Evolutionary conservation across 2,113 vertebrate species (phyloP), one percentile per base, ranked within the genome.

Genomic region (Psettodes erumei): DNA sequence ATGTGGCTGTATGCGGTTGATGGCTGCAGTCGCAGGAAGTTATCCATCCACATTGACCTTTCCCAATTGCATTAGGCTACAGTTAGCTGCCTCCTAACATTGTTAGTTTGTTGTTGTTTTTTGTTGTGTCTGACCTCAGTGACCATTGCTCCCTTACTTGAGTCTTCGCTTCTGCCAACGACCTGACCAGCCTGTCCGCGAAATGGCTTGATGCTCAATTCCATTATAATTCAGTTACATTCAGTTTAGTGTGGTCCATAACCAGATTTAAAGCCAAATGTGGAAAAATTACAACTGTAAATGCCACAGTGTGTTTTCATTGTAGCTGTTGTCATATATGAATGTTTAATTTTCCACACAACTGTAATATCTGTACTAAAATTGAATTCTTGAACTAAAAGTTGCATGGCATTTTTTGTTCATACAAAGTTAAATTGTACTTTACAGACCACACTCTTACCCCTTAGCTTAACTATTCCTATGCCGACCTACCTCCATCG

Each of bases 1-100:
- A 18, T 71, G 56, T 6, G 48, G 21, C 53, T 50, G 30, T 45
- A 8, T 59, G 35, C 59, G 45, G 43, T 58, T 19, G 61, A 65
- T 72, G 69, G 50, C 60, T 56, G 56, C 38, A 15, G n/a, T 70
- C 40, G 47, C 63, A 75, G 81, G 77, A 84, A 74, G 81, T 82
- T 64, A 90, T 92, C 84, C 80, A 87, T 91, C 86, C 83, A 56
- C 67, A 71, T 79, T 90, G 90, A 93, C 92, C 92, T 93, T 91
- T 90, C 35, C 65, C 78, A 89, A 92, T 91, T 67, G 35, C 84
- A 89, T 93, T 91, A 93, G 68, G 66, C 69, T 78, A 79, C 75
- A 66, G 84, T 89, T 87, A 86, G 77, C 80, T 58, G 79, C 81
- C 27, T 40, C 21, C 72, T 92, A 91, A 93, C 87, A 23, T 83